A percentile compares a stretch with the other conserved stretches of the same genome.
phyloP scores from a whole-genome alignment of 2,113 vertebrate genomes.

The Mesitornis unicolor region DNA sequence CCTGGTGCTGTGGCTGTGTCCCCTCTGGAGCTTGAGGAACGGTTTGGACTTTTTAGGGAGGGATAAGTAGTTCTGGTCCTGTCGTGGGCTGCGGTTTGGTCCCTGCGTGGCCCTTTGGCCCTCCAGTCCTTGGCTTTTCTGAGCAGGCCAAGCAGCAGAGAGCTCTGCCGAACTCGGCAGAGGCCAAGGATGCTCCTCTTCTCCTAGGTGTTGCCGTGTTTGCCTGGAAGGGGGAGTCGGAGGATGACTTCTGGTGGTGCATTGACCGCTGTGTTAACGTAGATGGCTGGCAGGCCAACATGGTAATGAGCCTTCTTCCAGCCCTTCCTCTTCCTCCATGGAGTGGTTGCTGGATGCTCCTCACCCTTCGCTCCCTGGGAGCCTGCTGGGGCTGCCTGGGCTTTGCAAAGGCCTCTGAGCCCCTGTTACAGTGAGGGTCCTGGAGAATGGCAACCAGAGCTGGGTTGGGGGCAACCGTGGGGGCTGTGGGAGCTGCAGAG shows the following conservation, averaged over 20 bases:
- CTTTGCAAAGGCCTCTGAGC: neutral
- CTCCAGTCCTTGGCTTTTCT: neutral
- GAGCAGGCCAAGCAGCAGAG: neutral
- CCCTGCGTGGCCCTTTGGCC: neutral
- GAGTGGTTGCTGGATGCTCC: neutral
- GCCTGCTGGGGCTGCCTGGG: neutral
- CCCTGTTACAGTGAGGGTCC: neutral
- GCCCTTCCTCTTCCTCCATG: neutral
- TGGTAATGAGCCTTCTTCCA: conserved; percentile 77
- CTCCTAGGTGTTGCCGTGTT: conserved; percentile 91
- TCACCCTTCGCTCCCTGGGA: neutral
- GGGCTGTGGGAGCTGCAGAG: neutral
- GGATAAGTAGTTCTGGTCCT: neutral
- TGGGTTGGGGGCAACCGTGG: neutral
- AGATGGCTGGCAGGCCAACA: conserved; percentile 96
- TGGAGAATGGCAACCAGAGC: neutral
- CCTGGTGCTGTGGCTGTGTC: neutral
- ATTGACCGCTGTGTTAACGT: conserved; percentile 95
- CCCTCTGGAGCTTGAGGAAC: fast-evolving
- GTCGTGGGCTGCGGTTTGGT: neutral
- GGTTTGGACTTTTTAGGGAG: neutral
- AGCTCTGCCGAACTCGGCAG: neutral
- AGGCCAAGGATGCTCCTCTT: neutral
- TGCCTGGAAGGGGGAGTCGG: conserved; percentile 97
- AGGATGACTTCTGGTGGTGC: conserved; percentile 99